Conservation (phyloP, 2,113 vertebrate species). For the Syngnathus floridae region DNA sequence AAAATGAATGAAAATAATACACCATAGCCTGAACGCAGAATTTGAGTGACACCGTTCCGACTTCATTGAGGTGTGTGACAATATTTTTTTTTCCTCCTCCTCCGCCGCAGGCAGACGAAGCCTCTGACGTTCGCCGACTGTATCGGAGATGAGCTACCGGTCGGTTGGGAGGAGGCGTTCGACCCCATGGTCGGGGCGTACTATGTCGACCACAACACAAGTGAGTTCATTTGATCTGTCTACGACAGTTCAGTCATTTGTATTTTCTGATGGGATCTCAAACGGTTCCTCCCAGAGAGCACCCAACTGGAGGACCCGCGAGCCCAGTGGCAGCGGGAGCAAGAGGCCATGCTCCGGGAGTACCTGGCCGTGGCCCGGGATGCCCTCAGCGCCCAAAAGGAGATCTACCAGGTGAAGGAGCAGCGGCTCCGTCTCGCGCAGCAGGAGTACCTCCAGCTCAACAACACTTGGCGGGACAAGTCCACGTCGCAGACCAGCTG, state of each 20-base stretch:
- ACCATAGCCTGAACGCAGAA: too few relatives aligned
- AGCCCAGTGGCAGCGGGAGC: constrained; percentile 90
- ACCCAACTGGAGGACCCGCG: constrained; percentile 97
- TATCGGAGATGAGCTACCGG: constrained; percentile 91
- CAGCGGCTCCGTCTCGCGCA: constrained; percentile 90
- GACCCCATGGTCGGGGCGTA: constrained; percentile 88
- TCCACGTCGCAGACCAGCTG: constrained; percentile 90
- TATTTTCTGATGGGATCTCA: neutral
- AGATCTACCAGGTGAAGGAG: constrained; percentile 96
- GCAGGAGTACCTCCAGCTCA: constrained; percentile 88
- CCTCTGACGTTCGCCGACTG: constrained; percentile 97
- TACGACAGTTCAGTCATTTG: neutral
- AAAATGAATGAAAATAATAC: too few relatives aligned
- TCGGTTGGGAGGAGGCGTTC: constrained; percentile 96
- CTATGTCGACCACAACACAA: constrained; percentile 98
- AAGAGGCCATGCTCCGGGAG: constrained; percentile 93
- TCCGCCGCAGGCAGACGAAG: constrained; percentile 85
- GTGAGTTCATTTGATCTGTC: constrained; percentile 68
- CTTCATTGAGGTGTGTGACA: too few relatives aligned
- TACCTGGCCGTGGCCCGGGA: constrained; percentile 92
- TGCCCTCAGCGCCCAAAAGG: constrained; percentile 88
- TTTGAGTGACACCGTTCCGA: too few relatives aligned
- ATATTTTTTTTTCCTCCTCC: constrained; percentile 12
- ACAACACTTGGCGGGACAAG: constrained; percentile 90
- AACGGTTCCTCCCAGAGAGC: constrained; percentile 57